These are phyloP conservation scores for Tetragnatha montana DNA, from an alignment of 2,888 invertebrate genomes.

Conservation along the genomic window DNA sequence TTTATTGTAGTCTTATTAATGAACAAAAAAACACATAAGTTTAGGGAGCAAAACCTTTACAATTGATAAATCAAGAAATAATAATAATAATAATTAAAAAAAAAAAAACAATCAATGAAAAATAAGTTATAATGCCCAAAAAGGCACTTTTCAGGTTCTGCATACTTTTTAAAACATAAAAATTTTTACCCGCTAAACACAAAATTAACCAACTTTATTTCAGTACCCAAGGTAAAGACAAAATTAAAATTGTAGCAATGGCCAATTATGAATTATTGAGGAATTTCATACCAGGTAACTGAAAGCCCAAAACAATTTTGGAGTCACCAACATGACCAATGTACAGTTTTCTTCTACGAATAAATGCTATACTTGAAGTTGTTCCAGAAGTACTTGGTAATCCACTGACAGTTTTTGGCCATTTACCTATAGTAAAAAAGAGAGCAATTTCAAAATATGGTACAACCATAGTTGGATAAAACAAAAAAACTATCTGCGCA, in stretches of 20 bases:
- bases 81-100: no score
- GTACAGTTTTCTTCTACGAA: constrained; percentile 93
- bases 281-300: constrained; percentile 78
- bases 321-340: constrained; percentile 99
- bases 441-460: constrained; percentile 72
- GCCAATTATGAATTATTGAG: constrained; percentile 66
- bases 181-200: no score
- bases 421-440: constrained; percentile 82
- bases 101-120: neutral
- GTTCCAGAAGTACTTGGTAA: constrained; percentile 97
- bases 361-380: constrained; percentile 96
- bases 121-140: neutral
- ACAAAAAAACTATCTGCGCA: no score
- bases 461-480: no score
- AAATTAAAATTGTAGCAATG: no score
- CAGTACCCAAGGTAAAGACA: no score
- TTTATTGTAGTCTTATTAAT: no score
- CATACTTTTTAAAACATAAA: no score
- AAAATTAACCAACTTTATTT: no score
- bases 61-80: no score
- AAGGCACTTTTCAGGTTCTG: neutral
- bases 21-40: no score
- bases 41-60: no score
- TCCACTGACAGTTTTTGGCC: constrained; percentile 97
- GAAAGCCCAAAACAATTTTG: constrained; percentile 91